Evolutionary conservation across 2,113 vertebrate species (phyloP).

Genomic region (Cyrtonyx montezumae): DNA sequence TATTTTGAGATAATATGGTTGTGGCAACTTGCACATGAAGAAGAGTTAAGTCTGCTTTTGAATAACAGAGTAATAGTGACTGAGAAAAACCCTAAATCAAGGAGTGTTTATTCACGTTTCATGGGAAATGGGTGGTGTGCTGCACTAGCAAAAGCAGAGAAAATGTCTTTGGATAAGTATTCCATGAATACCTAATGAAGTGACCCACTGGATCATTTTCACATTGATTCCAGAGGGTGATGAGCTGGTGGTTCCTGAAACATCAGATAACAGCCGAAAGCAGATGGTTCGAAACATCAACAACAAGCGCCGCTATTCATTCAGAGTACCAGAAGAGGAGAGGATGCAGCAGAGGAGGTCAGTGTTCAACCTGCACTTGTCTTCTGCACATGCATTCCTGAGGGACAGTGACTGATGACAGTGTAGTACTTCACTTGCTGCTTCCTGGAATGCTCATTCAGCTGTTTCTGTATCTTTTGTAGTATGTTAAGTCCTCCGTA

Average conservation of each 20-base stretch:
- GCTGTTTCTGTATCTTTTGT: not conserved
- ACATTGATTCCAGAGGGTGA: slow-evolving; percentile 88
- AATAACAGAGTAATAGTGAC: not conserved
- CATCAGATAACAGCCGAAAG: slow-evolving; percentile 96
- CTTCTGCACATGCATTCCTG: slow-evolving; percentile 11
- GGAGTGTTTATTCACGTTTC: not conserved
- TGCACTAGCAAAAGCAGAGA: not conserved
- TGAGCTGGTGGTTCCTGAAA: slow-evolving; percentile 96
- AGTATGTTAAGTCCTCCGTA: not conserved
- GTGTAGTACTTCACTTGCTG: not conserved
- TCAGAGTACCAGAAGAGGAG: slow-evolving; percentile 96
- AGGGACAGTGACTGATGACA: not conserved
- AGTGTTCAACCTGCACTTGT: slow-evolving; percentile 15
- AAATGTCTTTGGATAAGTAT: not conserved
- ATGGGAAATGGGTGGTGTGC: not conserved
- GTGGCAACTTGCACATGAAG: not conserved
- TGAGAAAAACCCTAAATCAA: not conserved
- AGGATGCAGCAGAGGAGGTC: slow-evolving; percentile 96
- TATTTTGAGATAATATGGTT: not conserved
- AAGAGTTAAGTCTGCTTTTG: not conserved
- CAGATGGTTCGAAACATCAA: slow-evolving; percentile 98
- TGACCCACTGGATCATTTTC: not conserved
- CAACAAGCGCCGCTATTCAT: slow-evolving; percentile 97
- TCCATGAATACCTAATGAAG: not conserved
- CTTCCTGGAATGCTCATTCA: not conserved